Base-by-base conservation (phyloP, 1,140 invertebrate species). In the Anthonomus grandis region DNA sequence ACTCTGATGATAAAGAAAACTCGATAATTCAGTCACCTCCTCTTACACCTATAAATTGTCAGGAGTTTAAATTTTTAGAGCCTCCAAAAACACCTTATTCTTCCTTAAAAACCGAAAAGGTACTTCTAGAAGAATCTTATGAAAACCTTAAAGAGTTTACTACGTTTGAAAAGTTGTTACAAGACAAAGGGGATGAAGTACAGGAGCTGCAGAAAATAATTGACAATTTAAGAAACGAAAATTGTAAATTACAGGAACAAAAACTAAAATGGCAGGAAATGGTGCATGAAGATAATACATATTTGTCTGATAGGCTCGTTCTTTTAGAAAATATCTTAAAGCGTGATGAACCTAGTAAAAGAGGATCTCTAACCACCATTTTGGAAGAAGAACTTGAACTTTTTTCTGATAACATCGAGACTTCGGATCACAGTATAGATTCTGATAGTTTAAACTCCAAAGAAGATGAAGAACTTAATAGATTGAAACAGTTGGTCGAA, bases 131-230 rank as follows among this genome's bases (percentile, higher is more conserved):
- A 34, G 24, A 62, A 21, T 64, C 63, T 34, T 48, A 55, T 13
- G 12, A 34, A 18, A 57, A 18, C 37, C 53, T 65, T 17, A 50
- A 55, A 54, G 37, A 46, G 4, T 64, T 60, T 60, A 62, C 57
- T 4, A 60, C 38, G 21, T 39, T 54, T 10, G 60, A 63, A 56
- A 51, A 51, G 36, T 23, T 54, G 37, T 27, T 58, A 24, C 17
- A 41, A 17, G 31, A 13, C 9, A 15, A 58, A 13, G 3, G 15
- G 39, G 36, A 49, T 37, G 41, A 37, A 46, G 9, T 54, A 10
- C 21, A 37, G 12, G 52, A 54, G 38, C n/a, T 54, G 17, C 22
- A 21, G 15, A 19, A 45, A 3, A 10, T 54, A 6, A n/a, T n/a
- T 6, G 21, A 45, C 2, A 12, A 21, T 6, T 34, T 54, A 46